Percentiles rank a stretch among this genome's conserved stretches.
Conservation (phyloP, 2,113 vertebrate species). For the Felis catus region DNA sequence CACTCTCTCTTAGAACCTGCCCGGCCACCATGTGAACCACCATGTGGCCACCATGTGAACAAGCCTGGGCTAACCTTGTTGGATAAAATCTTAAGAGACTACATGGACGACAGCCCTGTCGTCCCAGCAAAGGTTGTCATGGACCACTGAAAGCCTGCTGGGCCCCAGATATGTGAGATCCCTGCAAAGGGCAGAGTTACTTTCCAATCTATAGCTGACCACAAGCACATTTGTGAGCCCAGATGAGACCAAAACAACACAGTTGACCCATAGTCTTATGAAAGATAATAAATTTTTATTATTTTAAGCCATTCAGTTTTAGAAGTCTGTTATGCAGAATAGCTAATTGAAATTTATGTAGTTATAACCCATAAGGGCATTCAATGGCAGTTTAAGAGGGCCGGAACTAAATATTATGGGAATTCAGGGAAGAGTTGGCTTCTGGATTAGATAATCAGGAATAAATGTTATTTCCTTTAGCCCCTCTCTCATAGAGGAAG, state of each 20-base stretch:
- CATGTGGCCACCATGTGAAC: not conserved
- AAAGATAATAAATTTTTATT: not conserved
- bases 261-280: not conserved
- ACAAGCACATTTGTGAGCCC: not conserved
- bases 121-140: rapidly evolving
- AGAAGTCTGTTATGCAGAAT: not conserved
- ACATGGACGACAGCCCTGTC: not conserved
- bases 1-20: not conserved
- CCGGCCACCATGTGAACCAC: not conserved
- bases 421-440: not conserved
- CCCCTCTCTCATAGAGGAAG: not conserved
- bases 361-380: not conserved
- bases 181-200: not conserved
- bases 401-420: not conserved
- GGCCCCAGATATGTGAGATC: not conserved
- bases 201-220: not conserved
- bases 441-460: not conserved
- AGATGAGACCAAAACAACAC: not conserved
- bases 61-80: not conserved
- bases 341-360: not conserved
- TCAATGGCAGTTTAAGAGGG: not conserved
- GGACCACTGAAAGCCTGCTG: not conserved
- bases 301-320: not conserved
- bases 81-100: not conserved
- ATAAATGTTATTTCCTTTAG: not conserved